A percentile compares a stretch with the other conserved stretches of the same genome.
Conservation (phyloP, 1,140 invertebrate genomes). For the Zaprionus vittiger region DNA sequence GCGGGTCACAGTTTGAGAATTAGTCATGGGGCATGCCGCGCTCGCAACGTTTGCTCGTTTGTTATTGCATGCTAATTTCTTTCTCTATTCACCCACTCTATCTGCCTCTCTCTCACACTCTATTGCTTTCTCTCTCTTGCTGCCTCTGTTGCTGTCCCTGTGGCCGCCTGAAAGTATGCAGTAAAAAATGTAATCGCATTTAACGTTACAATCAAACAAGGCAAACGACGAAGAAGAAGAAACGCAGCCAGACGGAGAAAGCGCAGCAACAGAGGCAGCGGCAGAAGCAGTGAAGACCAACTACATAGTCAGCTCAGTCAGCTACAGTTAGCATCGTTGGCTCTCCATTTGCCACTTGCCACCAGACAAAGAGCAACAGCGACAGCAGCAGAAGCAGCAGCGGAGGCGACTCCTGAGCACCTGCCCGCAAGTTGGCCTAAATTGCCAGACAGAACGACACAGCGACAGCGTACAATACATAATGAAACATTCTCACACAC, state of each 20-base stretch:
- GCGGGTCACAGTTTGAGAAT: slow-evolving; percentile 37
- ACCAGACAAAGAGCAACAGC: slow-evolving; percentile 30
- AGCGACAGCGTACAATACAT: slow-evolving; percentile 48
- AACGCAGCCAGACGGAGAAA: background rate
- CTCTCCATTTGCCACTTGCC: slow-evolving; percentile 24
- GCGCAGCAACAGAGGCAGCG: background rate
- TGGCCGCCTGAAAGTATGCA: slow-evolving; percentile 63
- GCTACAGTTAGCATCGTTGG: slow-evolving; percentile 36
- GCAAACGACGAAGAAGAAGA: slow-evolving; percentile 6
- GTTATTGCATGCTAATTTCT: slow-evolving; percentile 77
- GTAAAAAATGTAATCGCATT: slow-evolving; percentile 71
- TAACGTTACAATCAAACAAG: slow-evolving; percentile 41
- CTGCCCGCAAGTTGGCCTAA: slow-evolving; percentile 52
- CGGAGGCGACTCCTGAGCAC: slow-evolving; percentile 16
- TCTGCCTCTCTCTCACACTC: background rate
- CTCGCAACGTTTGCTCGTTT: slow-evolving; percentile 39
- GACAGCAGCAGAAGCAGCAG: background rate
- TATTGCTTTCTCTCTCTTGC: slow-evolving; percentile 7
- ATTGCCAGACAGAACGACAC: slow-evolving; percentile 31
- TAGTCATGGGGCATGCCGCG: slow-evolving; percentile 55
- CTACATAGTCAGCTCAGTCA: background rate
- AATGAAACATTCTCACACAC: slow-evolving; percentile 32
- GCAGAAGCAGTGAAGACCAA: background rate
- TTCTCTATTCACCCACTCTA: slow-evolving; percentile 12
- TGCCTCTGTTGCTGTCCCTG: slow-evolving; percentile 32